Base-by-base conservation (phyloP, 2,888 invertebrate species). In the Byasa hedistus region DNA sequence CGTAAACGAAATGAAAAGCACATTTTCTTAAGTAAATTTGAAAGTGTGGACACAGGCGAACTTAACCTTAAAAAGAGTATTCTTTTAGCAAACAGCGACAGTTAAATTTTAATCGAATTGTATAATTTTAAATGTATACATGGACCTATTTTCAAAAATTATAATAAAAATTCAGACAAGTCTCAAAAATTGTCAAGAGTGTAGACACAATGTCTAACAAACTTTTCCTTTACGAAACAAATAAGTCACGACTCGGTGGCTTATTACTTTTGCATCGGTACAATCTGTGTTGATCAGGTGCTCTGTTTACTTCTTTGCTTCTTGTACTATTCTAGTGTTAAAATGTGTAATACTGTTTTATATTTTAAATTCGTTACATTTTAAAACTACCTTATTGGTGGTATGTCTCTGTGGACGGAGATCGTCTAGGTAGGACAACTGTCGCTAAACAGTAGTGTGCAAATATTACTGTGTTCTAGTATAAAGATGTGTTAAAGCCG, bases 211-310 rank as follows among this genome's bases (percentile, higher is more conserved):
- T n/a, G 51, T 17, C 19, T 19, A 27, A 3, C 48, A 44, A 23
- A 64, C 56, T 64, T 64, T 64, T 64, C 64, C 36, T 52, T 64
- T 48, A 19, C 21, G 22, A 64, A 64, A 64, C 19, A 57, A 64
- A 56, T 24, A 62, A 44, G 22, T 57, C n/a, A 32, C 57, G 64
- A 57, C 64, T 57, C 57, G 57, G 56, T 39, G 19, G 10, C 32
- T 57, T 36, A 51, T 36, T 57, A 58, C 52, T 57, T 15, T 51
- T 17, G 57, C 32, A 32, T 32, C 22, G 57, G 48, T 63, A 63
- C 57, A 48, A 58, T 64, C 52, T 57, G 48, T 63, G 32, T 27
- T 63, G 63, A 52, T 58, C 57, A 58, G 52, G 51, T 58, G 64
- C 36, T 52, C 24, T 32, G 36, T 58, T 58, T 52, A 21, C 36